Conservation (phyloP, 1,140 invertebrate species). For the Callitettix versicolor region DNA sequence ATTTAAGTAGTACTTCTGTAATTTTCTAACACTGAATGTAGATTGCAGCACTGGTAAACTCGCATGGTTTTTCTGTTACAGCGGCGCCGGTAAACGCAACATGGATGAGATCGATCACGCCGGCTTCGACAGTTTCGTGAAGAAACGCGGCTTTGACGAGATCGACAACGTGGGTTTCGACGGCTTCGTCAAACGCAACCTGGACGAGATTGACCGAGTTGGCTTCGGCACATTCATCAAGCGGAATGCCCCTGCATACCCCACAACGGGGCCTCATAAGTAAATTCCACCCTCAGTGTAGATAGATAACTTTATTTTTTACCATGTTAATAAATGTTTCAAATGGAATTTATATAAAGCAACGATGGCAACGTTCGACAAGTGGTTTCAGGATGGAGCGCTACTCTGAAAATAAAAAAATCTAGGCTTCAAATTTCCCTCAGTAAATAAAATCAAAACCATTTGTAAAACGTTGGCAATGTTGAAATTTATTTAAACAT, state of each 20-base stretch:
- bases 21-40: no score
- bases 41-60: no score
- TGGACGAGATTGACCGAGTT: constrained; percentile 47
- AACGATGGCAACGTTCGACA: no score
- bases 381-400: no score
- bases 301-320: neutral
- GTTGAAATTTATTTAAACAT: no score
- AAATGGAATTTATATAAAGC: no score
- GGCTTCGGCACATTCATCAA: constrained; percentile 43
- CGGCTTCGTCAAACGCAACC: constrained; percentile 34
- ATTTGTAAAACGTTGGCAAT: no score
- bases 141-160: constrained; percentile 46
- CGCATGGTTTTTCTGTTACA: constrained; percentile 32
- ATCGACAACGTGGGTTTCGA: constrained; percentile 37
- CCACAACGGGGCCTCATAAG: neutral
- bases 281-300: neutral
- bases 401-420: no score
- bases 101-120: constrained; percentile 49
- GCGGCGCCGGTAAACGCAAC: constrained; percentile 39
- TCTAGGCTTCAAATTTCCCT: no score
- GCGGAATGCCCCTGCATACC: constrained; percentile 30
- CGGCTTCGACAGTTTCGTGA: constrained; percentile 43
- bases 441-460: no score
- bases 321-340: no score
- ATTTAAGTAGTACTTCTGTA: no score